A percentile compares a stretch with the other conserved stretches of the same genome.
Evolutionary conservation across 2,113 vertebrate species (phyloP).

Genomic region (Antechinus stuartii): DNA sequence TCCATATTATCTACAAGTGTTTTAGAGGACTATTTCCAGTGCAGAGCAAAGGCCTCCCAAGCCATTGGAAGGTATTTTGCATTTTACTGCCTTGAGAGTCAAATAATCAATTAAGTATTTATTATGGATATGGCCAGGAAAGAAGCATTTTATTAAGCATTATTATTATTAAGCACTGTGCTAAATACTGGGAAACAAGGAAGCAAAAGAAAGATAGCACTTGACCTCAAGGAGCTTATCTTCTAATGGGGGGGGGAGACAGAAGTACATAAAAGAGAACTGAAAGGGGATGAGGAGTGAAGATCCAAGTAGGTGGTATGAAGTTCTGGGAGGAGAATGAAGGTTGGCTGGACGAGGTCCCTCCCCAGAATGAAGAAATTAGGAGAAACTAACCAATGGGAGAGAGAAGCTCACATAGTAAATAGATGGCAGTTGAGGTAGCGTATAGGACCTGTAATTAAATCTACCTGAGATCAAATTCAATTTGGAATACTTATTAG

Average conservation of each 20-base stretch:
- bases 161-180: neutral
- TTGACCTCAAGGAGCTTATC: too few relatives aligned
- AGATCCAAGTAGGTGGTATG: neutral
- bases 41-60: neutral
- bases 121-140: neutral
- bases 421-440: neutral
- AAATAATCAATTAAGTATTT: too few relatives aligned
- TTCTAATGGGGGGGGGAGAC: too few relatives aligned
- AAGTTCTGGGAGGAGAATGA: neutral
- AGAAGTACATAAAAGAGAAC: neutral
- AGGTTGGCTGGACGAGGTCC: neutral
- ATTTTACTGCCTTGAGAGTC: too few relatives aligned
- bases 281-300: neutral
- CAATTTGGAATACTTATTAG: neutral
- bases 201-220: neutral
- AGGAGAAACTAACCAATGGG: neutral
- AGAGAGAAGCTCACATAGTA: neutral
- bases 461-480: neutral
- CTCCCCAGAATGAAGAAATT: neutral
- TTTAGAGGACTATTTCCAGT: neutral
- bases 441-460: neutral
- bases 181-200: neutral
- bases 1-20: neutral
- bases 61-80: neutral
- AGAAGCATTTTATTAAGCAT: neutral